Conservation (phyloP, 2,113 vertebrate species). For the Rhinichthys klamathensis region DNA sequence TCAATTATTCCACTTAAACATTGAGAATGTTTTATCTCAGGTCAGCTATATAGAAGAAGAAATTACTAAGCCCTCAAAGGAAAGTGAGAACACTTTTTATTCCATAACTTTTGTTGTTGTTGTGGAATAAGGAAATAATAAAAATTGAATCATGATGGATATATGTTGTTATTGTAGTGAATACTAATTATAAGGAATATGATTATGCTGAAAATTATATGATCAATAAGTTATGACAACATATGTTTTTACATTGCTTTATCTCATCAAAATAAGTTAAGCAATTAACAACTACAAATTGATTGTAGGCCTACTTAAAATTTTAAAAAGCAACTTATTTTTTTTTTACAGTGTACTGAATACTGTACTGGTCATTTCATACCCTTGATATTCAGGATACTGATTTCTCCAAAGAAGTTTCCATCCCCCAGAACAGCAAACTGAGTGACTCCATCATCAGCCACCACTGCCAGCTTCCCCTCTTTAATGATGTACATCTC, state of each 20-base stretch:
- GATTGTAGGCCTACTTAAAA: too few species aligned
- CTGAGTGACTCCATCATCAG: slow-evolving; percentile 84
- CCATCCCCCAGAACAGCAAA: slow-evolving; percentile 85
- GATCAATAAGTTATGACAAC: too few species aligned
- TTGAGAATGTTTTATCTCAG: neutral
- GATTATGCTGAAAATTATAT: neutral
- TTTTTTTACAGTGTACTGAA: neutral
- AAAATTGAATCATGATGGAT: neutral
- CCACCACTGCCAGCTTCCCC: slow-evolving; percentile 88
- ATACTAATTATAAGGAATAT: neutral
- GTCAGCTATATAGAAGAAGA: neutral
- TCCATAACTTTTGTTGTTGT: neutral
- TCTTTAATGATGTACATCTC: slow-evolving; percentile 96
- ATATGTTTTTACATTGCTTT: too few species aligned
- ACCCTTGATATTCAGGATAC: slow-evolving; percentile 95
- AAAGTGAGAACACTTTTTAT: neutral
- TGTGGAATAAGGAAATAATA: neutral
- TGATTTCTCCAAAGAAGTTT: slow-evolving; percentile 96
- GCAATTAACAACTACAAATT: too few species aligned
- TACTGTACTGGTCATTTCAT: neutral
- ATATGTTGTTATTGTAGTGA: neutral
- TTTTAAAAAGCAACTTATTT: too few species aligned
- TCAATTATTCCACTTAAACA: neutral
- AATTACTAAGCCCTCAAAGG: neutral
- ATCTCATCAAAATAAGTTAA: too few species aligned